These are phyloP conservation scores for Nannobrachium achirus DNA, from an alignment of 2,113 vertebrate species.

Conservation along the genomic window DNA sequence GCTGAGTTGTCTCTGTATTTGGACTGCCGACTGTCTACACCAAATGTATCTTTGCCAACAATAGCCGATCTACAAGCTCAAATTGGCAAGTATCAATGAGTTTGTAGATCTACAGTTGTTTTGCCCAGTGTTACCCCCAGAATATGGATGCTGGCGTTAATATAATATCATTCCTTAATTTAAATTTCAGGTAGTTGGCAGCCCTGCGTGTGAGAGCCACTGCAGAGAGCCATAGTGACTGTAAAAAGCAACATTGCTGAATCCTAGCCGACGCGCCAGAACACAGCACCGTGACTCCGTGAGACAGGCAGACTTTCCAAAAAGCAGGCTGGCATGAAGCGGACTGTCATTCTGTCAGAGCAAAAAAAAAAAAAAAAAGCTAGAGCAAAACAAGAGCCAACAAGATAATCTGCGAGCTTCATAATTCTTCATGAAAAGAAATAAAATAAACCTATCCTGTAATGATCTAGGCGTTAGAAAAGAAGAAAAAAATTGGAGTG, in stretches of 20 bases:
- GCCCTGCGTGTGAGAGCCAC: too few relatives aligned
- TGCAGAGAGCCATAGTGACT: conserved; percentile 24
- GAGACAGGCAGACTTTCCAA: conserved; percentile 47
- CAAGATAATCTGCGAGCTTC: conserved; percentile 52
- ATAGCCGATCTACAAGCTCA: too few relatives aligned
- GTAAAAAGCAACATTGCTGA: conserved; percentile 17
- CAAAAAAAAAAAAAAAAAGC: too few relatives aligned
- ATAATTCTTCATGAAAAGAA: conserved; percentile 54
- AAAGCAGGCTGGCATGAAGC: conserved; percentile 26
- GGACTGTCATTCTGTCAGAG: conserved; percentile 45
- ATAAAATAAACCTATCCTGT: conserved; percentile 45
- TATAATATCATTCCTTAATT: too few relatives aligned
- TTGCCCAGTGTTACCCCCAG: too few relatives aligned
- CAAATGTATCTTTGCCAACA: too few relatives aligned
- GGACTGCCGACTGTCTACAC: too few relatives aligned
- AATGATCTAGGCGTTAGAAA: conserved; percentile 28
- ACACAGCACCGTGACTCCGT: conserved; percentile 40
- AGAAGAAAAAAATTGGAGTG: conserved; percentile 43
- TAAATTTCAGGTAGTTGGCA: too few relatives aligned
- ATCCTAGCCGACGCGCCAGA: conserved; percentile 28
- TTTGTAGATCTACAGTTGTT: too few relatives aligned
- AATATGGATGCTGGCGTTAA: too few relatives aligned
- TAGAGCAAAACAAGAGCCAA: conserved; percentile 44
- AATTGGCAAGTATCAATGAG: too few relatives aligned
- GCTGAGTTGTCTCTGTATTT: too few relatives aligned